phyloP scores from a whole-genome alignment of 2,797 vertebrate species.

The Babyrousa celebensis region DNA sequence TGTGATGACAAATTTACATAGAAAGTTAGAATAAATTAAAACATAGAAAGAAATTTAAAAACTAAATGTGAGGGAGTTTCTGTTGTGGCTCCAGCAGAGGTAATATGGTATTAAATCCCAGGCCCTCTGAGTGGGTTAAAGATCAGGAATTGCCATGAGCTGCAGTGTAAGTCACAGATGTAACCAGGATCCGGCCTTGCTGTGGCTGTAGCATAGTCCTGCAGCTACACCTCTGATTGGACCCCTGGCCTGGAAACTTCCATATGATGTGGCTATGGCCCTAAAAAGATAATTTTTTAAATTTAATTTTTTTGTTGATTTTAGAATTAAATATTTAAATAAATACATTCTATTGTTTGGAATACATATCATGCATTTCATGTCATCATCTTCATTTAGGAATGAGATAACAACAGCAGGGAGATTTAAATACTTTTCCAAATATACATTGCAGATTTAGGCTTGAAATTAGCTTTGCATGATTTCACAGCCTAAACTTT shows the following conservation, averaged over 20 bases:
- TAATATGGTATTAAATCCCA: too few species aligned
- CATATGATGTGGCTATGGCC: too few species aligned
- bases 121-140: too few species aligned
- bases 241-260: too few species aligned
- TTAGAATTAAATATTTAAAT: neutral
- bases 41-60: neutral
- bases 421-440: neutral
- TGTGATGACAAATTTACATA: neutral
- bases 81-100: too few species aligned
- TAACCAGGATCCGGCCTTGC: too few species aligned
- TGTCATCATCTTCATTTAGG: neutral
- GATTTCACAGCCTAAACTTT: neutral
- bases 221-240: too few species aligned
- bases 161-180: too few species aligned
- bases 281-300: too few species aligned
- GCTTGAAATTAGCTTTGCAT: neutral
- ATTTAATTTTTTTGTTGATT: neutral
- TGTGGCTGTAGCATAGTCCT: too few species aligned
- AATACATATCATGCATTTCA: neutral
- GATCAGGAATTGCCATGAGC: too few species aligned
- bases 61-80: neutral
- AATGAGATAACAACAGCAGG: neutral
- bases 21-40: slow-evolving; percentile 26
- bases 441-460: neutral
- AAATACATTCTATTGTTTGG: neutral